Conservation (phyloP, 2,113 vertebrate genomes). For the Tringa solitaria region DNA sequence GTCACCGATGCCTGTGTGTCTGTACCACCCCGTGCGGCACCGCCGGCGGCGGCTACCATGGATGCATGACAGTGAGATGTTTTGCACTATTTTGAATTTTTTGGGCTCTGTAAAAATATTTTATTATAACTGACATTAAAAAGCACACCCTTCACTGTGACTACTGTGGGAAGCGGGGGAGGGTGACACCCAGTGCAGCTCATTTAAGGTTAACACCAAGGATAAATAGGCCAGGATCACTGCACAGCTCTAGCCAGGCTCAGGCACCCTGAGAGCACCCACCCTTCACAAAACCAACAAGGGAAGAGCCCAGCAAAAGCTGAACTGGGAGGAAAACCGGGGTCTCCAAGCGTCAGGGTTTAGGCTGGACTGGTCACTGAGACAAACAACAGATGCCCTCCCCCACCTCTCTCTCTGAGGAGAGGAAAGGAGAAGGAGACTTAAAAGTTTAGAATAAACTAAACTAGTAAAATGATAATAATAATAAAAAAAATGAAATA, state of each 20-base stretch:
- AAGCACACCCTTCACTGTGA: conserved; percentile 50
- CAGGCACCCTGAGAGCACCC: background rate
- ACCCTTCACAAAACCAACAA: background rate
- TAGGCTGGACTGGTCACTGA: too few species aligned
- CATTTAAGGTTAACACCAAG: background rate
- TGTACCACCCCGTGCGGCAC: conserved; percentile 54
- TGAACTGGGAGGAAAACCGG: background rate
- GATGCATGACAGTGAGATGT: conserved; percentile 81
- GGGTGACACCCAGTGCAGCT: too few species aligned
- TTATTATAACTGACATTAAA: conserved; percentile 84
- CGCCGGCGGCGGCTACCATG: conserved; percentile 45
- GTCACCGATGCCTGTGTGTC: conserved; percentile 57
- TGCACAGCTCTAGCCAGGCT: rapidly evolving
- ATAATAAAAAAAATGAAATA: background rate
- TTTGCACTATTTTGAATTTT: conserved; percentile 83
- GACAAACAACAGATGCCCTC: background rate
- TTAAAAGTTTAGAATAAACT: background rate
- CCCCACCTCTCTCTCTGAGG: background rate
- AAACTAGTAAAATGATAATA: background rate
- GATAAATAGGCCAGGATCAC: background rate
- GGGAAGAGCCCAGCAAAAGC: background rate
- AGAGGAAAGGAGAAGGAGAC: background rate
- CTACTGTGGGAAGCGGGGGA: background rate
- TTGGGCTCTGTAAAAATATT: conserved; percentile 85
- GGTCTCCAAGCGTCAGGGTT: background rate